Percentiles rank a stretch among this genome's conserved stretches.
Evolutionary conservation across 2,888 invertebrate species (phyloP).

Genomic region (Acrobasis repandana): DNA sequence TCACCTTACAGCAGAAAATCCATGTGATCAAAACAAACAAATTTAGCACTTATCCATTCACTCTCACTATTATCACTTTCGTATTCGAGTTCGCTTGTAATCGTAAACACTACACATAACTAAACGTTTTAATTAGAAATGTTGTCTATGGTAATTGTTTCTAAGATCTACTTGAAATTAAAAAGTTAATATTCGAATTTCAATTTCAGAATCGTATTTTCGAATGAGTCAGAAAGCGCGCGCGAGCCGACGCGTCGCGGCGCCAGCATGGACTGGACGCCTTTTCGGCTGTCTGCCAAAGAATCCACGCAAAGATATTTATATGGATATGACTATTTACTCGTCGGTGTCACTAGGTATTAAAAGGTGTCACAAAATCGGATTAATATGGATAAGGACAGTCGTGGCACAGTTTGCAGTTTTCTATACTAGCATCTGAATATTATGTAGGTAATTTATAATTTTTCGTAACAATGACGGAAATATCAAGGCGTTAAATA

Average conservation of each 20-base stretch:
- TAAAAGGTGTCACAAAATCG: conserved; percentile 34
- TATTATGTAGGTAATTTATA: neutral
- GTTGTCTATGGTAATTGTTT: conserved; percentile 27
- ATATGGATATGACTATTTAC: conserved; percentile 69
- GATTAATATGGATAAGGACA: conserved; percentile 24
- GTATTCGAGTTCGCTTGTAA: conserved; percentile 37
- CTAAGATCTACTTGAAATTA: conserved; percentile 28
- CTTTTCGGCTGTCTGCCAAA: conserved; percentile 74
- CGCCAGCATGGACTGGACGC: conserved; percentile 70
- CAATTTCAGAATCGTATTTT: conserved; percentile 50
- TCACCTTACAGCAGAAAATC: conserved; percentile 8
- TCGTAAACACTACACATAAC: conserved; percentile 30
- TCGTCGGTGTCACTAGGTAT: conserved; percentile 37
- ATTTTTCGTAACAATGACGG: too few species aligned
- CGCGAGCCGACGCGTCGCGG: conserved; percentile 64
- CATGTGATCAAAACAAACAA: conserved; percentile 26
- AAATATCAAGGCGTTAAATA: too few species aligned
- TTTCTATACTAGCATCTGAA: neutral
- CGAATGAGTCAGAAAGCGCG: conserved; percentile 47
- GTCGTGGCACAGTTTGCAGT: neutral
- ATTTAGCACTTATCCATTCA: conserved; percentile 36
- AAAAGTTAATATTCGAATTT: conserved; percentile 45
- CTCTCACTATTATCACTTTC: conserved; percentile 45
- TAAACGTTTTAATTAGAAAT: neutral
- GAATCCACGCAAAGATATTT: conserved; percentile 75